phyloP scores from a whole-genome alignment of 1,140 invertebrate species.

The Drosophila sp. region DNA sequence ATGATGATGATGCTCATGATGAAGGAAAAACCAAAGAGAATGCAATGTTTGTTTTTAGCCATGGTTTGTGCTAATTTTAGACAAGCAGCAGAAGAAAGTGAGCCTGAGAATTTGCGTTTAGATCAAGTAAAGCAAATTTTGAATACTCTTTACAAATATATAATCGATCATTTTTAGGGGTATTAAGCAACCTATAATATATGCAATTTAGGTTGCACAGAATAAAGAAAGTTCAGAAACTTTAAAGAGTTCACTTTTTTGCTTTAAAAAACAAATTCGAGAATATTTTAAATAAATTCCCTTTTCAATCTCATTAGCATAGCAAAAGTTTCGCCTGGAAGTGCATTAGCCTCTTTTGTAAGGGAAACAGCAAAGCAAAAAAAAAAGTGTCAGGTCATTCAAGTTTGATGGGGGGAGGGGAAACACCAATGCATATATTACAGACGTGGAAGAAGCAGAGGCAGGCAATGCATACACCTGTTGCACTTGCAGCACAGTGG shows the following conservation, averaged over 20 bases:
- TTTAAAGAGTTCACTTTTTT: too few relatives aligned
- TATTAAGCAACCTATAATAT: too few relatives aligned
- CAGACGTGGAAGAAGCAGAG: slow-evolving; percentile 11
- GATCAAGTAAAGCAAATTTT: background rate
- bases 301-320: background rate
- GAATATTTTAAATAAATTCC: background rate
- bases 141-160: background rate
- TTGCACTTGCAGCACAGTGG: slow-evolving; percentile 36
- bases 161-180: background rate
- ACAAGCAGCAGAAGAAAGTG: slow-evolving; percentile 26
- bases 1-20: background rate
- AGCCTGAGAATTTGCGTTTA: background rate
- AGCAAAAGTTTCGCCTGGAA: background rate
- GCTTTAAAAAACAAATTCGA: background rate
- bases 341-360: background rate
- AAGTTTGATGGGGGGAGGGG: background rate
- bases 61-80: slow-evolving; percentile 68
- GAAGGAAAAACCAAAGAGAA: background rate
- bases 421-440: slow-evolving; percentile 8
- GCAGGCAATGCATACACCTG: slow-evolving; percentile 26
- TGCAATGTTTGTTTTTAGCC: slow-evolving; percentile 53
- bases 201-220: too few relatives aligned
- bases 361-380: slow-evolving; percentile 9
- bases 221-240: background rate
- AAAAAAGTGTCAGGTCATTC: slow-evolving; percentile 11